phyloP scores from a whole-genome alignment of 2,113 vertebrate genomes.

The Lynx canadensis region DNA sequence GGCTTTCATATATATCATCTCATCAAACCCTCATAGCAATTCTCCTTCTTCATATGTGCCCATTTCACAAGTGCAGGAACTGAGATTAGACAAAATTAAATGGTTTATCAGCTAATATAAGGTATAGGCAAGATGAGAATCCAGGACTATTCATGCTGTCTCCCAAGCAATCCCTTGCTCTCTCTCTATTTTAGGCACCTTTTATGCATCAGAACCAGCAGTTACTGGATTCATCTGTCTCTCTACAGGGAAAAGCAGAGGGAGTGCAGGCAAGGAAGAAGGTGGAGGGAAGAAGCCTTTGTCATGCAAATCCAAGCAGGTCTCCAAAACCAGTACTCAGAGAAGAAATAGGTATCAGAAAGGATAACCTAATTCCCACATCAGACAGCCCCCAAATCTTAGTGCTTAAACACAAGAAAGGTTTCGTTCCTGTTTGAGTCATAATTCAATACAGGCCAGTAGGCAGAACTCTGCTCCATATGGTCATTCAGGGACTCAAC shows the following conservation, averaged over 20 bases:
- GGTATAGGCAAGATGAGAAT: background rate
- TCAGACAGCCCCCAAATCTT: background rate
- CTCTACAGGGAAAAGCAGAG: background rate
- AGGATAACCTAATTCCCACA: background rate
- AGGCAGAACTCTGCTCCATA: background rate
- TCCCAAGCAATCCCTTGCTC: background rate
- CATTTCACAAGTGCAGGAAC: background rate
- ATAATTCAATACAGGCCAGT: background rate
- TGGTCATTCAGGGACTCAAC: background rate
- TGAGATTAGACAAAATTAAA: background rate
- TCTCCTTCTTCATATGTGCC: background rate
- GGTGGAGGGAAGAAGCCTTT: background rate
- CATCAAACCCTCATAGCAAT: background rate
- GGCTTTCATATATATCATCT: background rate
- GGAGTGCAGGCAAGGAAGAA: background rate
- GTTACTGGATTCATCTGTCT: background rate
- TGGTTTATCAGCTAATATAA: background rate
- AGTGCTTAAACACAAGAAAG: background rate
- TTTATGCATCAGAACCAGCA: background rate
- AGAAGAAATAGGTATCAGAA: slow-evolving; percentile 14
- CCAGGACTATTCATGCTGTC: background rate
- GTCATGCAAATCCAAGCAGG: background rate
- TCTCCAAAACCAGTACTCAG: background rate
- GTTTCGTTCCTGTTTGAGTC: background rate
- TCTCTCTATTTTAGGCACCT: background rate